Evolutionary conservation across 1,140 invertebrate species (phyloP).

Genomic region (Oryctes rhinoceros): DNA sequence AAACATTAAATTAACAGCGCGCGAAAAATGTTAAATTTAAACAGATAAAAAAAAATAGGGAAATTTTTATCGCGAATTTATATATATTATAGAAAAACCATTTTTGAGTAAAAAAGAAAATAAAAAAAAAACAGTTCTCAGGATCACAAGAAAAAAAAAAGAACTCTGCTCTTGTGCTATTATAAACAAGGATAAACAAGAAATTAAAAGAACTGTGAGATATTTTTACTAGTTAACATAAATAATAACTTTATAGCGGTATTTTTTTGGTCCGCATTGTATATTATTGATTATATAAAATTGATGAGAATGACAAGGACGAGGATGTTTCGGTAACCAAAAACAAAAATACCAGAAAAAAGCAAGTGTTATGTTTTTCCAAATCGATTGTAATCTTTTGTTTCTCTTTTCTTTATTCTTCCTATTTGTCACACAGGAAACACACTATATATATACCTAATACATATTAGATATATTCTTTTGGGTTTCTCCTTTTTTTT

Average conservation of each 20-base stretch:
- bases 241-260: neutral
- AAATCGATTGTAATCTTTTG: slow-evolving; percentile 46
- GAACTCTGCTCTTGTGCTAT: slow-evolving; percentile 19
- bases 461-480: neutral
- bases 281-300: slow-evolving; percentile 50
- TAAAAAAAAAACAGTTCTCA: slow-evolving; percentile 51
- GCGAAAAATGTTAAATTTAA: slow-evolving; percentile 1
- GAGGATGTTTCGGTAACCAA: slow-evolving; percentile 56
- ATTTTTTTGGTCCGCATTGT: slow-evolving; percentile 48
- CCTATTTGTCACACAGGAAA: slow-evolving; percentile 38
- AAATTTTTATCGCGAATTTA: slow-evolving; percentile 29
- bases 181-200: neutral
- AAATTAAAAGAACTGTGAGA: slow-evolving; percentile 56
- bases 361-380: slow-evolving; percentile 53
- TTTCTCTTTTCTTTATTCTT: slow-evolving; percentile 45
- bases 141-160: slow-evolving; percentile 48
- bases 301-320: slow-evolving; percentile 48
- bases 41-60: neutral
- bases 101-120: slow-evolving; percentile 21
- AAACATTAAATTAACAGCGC: slow-evolving; percentile 6
- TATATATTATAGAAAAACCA: neutral
- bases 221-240: slow-evolving; percentile 60
- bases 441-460: slow-evolving; percentile 20
- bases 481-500: neutral
- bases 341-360: slow-evolving; percentile 5